Evolutionary conservation across 2,888 invertebrate species (phyloP).

Genomic region (Clepsis dumicolana): DNA sequence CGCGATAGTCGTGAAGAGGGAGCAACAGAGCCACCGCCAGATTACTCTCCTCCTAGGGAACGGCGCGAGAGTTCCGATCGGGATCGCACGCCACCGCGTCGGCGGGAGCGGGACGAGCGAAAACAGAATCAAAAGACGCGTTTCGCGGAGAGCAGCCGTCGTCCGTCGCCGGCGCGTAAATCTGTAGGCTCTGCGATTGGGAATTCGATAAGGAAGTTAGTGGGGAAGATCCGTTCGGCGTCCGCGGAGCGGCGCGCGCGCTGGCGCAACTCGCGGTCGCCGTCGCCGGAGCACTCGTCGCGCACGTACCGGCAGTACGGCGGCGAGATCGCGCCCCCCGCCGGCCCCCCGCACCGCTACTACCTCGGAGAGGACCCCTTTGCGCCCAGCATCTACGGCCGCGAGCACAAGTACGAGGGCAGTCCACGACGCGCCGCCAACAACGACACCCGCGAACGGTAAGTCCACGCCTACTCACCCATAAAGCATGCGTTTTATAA

Average conservation of each 20-base stretch:
- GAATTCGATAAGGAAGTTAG: slow-evolving; percentile 93
- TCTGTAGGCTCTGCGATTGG: slow-evolving; percentile 89
- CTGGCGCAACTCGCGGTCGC: slow-evolving; percentile 86
- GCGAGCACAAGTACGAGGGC: slow-evolving; percentile 93
- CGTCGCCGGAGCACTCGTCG: slow-evolving; percentile 86
- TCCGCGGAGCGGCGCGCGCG: slow-evolving; percentile 88
- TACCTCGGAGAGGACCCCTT: slow-evolving; percentile 96
- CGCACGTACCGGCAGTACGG: slow-evolving; percentile 83
- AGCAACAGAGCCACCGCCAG: slow-evolving; percentile 89
- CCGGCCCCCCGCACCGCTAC: slow-evolving; percentile 90
- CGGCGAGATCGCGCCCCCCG: slow-evolving; percentile 79
- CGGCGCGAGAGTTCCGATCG: slow-evolving; percentile 76
- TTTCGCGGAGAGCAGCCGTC: slow-evolving; percentile 84
- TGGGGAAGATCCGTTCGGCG: slow-evolving; percentile 93
- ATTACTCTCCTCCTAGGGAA: slow-evolving; percentile 89
- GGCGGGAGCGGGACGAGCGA: slow-evolving; percentile 81
- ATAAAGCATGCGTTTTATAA: slow-evolving; percentile 11
- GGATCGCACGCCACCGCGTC: slow-evolving; percentile 75
- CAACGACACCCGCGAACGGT: slow-evolving; percentile 82
- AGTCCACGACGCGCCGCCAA: slow-evolving; percentile 82
- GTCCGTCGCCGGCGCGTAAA: slow-evolving; percentile 76
- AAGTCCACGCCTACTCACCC: slow-evolving; percentile 50
- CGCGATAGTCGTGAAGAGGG: slow-evolving; percentile 81
- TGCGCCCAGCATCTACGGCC: slow-evolving; percentile 93
- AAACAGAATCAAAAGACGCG: slow-evolving; percentile 90